phyloP scores from a whole-genome alignment of 2,888 invertebrate genomes.

The Pachycephus smyrnensis region DNA sequence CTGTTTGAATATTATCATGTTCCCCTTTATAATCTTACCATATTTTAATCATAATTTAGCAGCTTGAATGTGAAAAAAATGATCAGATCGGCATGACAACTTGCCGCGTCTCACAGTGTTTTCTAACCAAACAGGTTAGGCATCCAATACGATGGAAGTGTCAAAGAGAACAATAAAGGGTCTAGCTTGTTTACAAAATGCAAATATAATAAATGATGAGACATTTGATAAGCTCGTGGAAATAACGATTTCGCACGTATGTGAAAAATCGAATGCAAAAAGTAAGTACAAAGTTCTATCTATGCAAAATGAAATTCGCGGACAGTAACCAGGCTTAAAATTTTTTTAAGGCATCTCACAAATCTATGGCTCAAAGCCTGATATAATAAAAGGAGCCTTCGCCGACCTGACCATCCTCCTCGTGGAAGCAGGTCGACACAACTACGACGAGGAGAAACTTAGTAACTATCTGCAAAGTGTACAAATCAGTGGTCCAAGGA shows the following conservation, averaged over 20 bases:
- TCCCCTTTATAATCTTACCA: not conserved
- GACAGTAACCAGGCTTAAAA: not conserved
- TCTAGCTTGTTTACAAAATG: slow-evolving; percentile 40
- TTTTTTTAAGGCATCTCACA: slow-evolving; percentile 44
- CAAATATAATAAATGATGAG: slow-evolving; percentile 47
- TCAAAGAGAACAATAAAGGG: slow-evolving; percentile 42
- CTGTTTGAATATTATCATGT: not conserved
- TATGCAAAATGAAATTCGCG: not conserved
- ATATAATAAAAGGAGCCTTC: slow-evolving; percentile 51
- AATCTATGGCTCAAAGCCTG: slow-evolving; percentile 47
- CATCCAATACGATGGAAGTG: slow-evolving; percentile 45
- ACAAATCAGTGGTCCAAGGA: slow-evolving; percentile 42
- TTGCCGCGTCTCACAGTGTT: not conserved
- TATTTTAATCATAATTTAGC: not conserved
- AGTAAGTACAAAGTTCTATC: slow-evolving; percentile 37
- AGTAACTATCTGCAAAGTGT: slow-evolving; percentile 40
- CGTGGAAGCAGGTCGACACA: slow-evolving; percentile 54
- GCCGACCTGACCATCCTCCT: slow-evolving; percentile 52
- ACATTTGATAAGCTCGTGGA: slow-evolving; percentile 48
- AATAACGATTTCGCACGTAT: slow-evolving; percentile 36
- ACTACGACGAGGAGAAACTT: slow-evolving; percentile 50
- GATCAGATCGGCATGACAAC: not conserved
- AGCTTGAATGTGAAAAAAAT: not conserved
- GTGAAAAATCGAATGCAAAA: slow-evolving; percentile 41
- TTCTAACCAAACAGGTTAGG: not conserved